Evolutionary conservation across 2,113 vertebrate species (phyloP).

Genomic region (Glaucomys volans): DNA sequence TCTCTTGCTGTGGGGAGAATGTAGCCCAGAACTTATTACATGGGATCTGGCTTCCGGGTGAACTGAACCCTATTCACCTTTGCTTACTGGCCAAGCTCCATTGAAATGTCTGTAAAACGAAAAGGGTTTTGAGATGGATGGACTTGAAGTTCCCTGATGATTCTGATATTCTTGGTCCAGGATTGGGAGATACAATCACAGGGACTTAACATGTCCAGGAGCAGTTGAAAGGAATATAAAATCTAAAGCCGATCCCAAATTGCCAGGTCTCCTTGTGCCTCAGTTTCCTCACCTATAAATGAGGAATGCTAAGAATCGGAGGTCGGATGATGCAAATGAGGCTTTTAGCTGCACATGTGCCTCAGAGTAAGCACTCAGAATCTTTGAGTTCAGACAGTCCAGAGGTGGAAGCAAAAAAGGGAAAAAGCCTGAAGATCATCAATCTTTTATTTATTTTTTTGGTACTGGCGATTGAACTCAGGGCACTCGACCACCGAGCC

Average conservation of each 20-base stretch:
- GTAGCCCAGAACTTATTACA: neutral
- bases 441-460: neutral
- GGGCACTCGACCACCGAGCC: too few relatives aligned
- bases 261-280: neutral
- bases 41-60: constrained; percentile 1
- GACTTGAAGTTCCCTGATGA: neutral
- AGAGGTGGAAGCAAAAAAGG: neutral
- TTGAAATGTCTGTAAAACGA: constrained; percentile 34
- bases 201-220: neutral
- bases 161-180: neutral
- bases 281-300: neutral
- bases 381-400: neutral
- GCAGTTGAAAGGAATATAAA: neutral
- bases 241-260: neutral
- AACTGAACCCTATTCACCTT: neutral
- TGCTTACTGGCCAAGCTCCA: constrained; percentile 19
- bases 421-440: neutral
- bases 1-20: neutral
- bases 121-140: neutral
- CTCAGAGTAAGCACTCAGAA: neutral
- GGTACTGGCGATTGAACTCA: too few relatives aligned
- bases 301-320: too few relatives aligned
- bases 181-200: neutral
- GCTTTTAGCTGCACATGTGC: neutral
- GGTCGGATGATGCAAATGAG: accelerated